Base-by-base conservation (phyloP, 2,888 invertebrate species). In the Tetheella fluctuosa region DNA sequence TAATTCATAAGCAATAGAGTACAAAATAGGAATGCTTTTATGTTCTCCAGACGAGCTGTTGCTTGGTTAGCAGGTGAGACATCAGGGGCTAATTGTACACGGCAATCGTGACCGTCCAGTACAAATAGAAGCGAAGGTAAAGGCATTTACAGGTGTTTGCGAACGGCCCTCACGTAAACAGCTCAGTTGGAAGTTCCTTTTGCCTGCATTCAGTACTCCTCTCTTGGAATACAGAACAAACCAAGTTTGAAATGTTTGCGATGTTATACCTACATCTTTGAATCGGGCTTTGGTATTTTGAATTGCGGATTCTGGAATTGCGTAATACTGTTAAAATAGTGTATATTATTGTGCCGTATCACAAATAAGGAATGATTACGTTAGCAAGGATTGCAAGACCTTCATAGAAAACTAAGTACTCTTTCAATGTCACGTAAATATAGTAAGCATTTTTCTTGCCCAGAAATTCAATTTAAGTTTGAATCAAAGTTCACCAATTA, bases 131-230 rank as follows among this genome's bases (percentile, higher is more conserved):
- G 77, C 77, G 74, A 81, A 48, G 75, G 79, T 71, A 81, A 83
- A 84, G 85, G 85, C 81, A 85, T 85, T 84, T 83, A 85, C 87
- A 88, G 86, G 86, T 91, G 89, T 91, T 88, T 89, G 87, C 85
- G 73, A 84, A 88, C 85, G 82, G 83, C 88, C 90, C 90, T 83
- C 89, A 89, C 89, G 89, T 89, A 91, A 91, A 91, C 89, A 90
- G 81, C 80, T 80, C 79, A 73, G 80, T 84, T 81, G 79, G 78
- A 81, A 81, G 81, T 76, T 85, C 87, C 88, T 89, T 34, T 84
- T 77, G 80, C 79, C 69, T 70, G 61, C 65, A 65, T 69, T 69
- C 68, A 62, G 65, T 71, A 68, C 64, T 65, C 57, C 64, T 60
- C 60, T 64, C 55, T 56, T 64, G 67, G 61, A 59, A 64, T 62